Evolutionary conservation across 2,888 invertebrate species (phyloP), one percentile per base, ranked within the genome.

Genomic region (Ommatoiulus sabulosus): DNA sequence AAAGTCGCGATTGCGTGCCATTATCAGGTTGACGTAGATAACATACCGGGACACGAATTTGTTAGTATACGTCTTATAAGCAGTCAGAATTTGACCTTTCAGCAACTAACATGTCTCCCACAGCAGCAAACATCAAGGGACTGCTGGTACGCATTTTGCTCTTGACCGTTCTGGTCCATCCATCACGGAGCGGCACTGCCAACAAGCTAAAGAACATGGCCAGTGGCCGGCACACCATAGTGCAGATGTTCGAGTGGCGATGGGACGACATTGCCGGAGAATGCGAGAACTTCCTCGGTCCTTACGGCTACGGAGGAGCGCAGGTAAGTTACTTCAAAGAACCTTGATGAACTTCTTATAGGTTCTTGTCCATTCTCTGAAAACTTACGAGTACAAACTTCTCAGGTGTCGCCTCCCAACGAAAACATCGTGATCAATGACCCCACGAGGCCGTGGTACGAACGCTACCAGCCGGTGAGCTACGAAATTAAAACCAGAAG

Each of bases 181-280:
- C 17, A 20, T 84, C 63, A 63, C 2, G 15, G n/a, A 17, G 20
- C n/a, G 52, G 88, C n/a, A 3, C 84, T 12, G 84, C 84, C 44
- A 88, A 89, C 17, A 89, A 89, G 80, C 20, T 46, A 44, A 44
- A 44, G 8, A 84, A 89, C 63, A 88, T 89, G 87, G 85, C 24
- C 15, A 91, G 91, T 90, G 87, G 90, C 6, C 91, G 91, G 44
- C n/a, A 12, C 24, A 90, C 91, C 44, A 92, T 93, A 90, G 93
- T 93, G 6, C 92, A 93, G 90, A 90, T 93, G 86, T 93, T 97
- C 92, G 97, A 97, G 92, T 97, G 97, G 97, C 96, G 95, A 92
- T 97, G 95, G 95, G 92, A 93, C 24, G 96, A 97, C 91, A 95
- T 97, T 84, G 97, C 97, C 0, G 93, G 92, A 44, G 97, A 97